Conservation (phyloP, 2,888 invertebrate species). For the Erebia palarica region DNA sequence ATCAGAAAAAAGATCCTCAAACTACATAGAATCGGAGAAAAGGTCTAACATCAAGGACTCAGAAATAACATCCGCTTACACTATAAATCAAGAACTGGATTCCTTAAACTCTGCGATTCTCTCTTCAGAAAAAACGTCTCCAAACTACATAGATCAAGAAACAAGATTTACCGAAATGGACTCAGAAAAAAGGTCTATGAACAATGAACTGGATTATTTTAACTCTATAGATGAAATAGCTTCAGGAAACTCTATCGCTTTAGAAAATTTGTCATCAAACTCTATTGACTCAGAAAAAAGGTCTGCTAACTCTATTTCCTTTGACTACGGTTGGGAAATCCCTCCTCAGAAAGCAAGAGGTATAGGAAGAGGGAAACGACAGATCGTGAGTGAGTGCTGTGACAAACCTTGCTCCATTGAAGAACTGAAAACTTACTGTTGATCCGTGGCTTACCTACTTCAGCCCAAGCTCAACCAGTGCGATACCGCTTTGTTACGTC, state of each 20-base stretch:
- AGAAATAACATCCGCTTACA: background rate
- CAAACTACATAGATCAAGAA: background rate
- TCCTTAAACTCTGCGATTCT: background rate
- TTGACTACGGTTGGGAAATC: slow-evolving; percentile 33
- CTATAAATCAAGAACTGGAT: background rate
- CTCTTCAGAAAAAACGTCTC: background rate
- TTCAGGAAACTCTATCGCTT: background rate
- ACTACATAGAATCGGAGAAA: background rate
- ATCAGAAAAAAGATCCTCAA: background rate
- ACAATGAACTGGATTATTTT: background rate
- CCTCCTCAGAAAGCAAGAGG: slow-evolving; percentile 32
- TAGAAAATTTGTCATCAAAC: background rate
- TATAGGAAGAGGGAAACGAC: slow-evolving; percentile 41
- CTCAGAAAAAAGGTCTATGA: background rate
- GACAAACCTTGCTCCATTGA: slow-evolving; percentile 43
- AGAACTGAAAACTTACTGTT: slow-evolving; percentile 46
- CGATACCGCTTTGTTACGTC: background rate
- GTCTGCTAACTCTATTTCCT: slow-evolving; percentile 10
- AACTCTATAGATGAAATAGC: background rate
- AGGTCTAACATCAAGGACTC: background rate
- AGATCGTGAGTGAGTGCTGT: slow-evolving; percentile 47
- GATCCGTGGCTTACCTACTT: slow-evolving; percentile 1
- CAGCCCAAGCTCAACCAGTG: no score
- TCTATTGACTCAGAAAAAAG: background rate
- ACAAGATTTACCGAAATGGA: background rate